Base-by-base conservation (phyloP, 2,888 invertebrate genomes). In the Caradrina clavipalpis region DNA sequence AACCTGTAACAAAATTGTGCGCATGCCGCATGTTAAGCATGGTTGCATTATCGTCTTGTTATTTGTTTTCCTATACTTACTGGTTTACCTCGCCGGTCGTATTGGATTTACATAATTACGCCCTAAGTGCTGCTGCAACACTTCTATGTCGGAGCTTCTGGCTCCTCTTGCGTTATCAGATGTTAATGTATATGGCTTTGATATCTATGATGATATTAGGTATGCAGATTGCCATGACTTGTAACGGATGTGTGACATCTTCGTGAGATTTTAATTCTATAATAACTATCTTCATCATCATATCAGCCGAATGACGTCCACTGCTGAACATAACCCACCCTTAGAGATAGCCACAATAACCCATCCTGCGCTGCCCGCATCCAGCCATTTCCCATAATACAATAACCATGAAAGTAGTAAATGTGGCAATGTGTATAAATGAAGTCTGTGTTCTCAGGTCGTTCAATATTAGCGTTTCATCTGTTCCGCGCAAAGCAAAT, bases 21-120 rank as follows among this genome's bases (percentile, higher is more conserved):
- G 57, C 62, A 61, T 66, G 22, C 51, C 51, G 63, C 68, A 73
- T 77, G 49, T 64, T 63, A 69, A 79, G 51, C 31, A 55, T 50
- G 54, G 39, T 66, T 65, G 59, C 65, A 69, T 72, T 80, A 60
- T 56, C 15, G 56, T 47, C 69, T 76, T 61, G 73, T 78, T 62
- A 62, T 78, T 72, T 64, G 69, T 72, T 80, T 78, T 65, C 45
- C 64, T 73, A 64, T 62, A 57, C 31, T 22, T 71, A 67, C 62
- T 63, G 11, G 73, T 73, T 82, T 80, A 71, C 73, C 75, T 76
- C 45, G 70, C 47, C 66, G 61, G 62, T 59, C 51, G 53, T 31
- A 66, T 65, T 54, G 49, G 51, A 79, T 84, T 81, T 73, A 74
- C 73, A 79, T 79, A 79, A 73, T 69, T 69, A 53, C 22, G 55